Conservation (phyloP, 2,888 invertebrate species). For the Nephrotoma appendiculata region DNA sequence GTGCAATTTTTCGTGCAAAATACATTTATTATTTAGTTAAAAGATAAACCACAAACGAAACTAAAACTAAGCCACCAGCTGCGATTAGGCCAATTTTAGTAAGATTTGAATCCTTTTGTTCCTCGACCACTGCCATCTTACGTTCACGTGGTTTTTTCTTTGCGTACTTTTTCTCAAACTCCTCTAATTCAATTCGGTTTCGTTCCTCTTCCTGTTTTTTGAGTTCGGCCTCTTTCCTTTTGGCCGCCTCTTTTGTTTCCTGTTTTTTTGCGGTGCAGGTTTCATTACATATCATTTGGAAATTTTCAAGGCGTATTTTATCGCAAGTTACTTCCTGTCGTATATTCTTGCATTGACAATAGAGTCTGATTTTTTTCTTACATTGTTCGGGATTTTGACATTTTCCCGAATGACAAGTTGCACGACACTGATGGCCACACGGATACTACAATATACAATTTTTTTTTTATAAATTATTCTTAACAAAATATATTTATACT, state of each 20-base stretch:
- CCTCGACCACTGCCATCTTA: constrained; percentile 31
- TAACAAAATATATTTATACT: constrained; percentile 19
- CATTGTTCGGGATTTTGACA: constrained; percentile 56
- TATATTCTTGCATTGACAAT: constrained; percentile 62
- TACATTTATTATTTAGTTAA: neutral
- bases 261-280: constrained; percentile 43
- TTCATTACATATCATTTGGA: constrained; percentile 44
- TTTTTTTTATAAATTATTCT: neutral
- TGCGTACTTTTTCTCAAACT: constrained; percentile 61
- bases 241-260: constrained; percentile 38
- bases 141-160: constrained; percentile 44
- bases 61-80: neutral
- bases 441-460: constrained; percentile 39
- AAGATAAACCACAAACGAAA: neutral
- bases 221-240: constrained; percentile 38
- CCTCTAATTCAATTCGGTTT: constrained; percentile 57
- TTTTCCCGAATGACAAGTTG: constrained; percentile 55
- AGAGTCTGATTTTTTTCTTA: constrained; percentile 62
- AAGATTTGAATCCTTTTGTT: constrained; percentile 13
- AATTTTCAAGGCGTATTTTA: constrained; percentile 30
- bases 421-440: constrained; percentile 72
- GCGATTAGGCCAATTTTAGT: neutral
- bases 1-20: neutral
- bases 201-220: constrained; percentile 40
- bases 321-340: constrained; percentile 61